These are phyloP conservation scores for Polyommatus iphigenia DNA, from an alignment of 2,888 invertebrate genomes.

Conservation along the genomic window DNA sequence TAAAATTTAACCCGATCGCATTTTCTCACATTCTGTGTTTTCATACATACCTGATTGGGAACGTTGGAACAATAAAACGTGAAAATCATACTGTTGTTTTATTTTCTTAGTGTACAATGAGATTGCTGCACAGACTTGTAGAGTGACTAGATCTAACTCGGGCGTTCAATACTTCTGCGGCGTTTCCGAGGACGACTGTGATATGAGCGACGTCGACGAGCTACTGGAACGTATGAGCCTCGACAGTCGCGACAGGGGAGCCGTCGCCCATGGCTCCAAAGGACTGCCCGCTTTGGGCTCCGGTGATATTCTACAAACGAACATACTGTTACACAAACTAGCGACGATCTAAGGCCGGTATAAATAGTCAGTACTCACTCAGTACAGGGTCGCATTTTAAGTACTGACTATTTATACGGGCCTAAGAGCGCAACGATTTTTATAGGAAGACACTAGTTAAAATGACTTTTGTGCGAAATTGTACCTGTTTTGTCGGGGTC, in stretches of 20 bases:
- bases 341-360: too few species aligned
- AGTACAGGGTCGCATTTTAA: too few species aligned
- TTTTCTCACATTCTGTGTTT: constrained; percentile 25
- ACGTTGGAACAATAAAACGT: constrained; percentile 45
- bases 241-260: constrained; percentile 63
- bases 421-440: too few species aligned
- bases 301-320: constrained; percentile 59
- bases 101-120: constrained; percentile 45
- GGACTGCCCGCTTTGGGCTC: constrained; percentile 60
- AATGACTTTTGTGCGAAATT: too few species aligned
- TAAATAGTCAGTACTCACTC: too few species aligned
- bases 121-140: constrained; percentile 27
- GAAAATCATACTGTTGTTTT: constrained; percentile 43
- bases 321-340: not conserved
- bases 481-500: constrained; percentile 62
- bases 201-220: constrained; percentile 59
- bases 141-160: constrained; percentile 1
- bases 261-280: constrained; percentile 72
- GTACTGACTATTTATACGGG: too few species aligned
- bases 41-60: constrained; percentile 15
- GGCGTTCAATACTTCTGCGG: constrained; percentile 36
- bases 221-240: constrained; percentile 61
- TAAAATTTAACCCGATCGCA: not conserved
- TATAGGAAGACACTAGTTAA: too few species aligned
- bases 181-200: constrained; percentile 51